A percentile compares a stretch with the other conserved stretches of the same genome.
These are phyloP conservation scores for Paedocypris micromegethes DNA, from an alignment of 2,797 vertebrate genomes.

Conservation along the genomic window DNA sequence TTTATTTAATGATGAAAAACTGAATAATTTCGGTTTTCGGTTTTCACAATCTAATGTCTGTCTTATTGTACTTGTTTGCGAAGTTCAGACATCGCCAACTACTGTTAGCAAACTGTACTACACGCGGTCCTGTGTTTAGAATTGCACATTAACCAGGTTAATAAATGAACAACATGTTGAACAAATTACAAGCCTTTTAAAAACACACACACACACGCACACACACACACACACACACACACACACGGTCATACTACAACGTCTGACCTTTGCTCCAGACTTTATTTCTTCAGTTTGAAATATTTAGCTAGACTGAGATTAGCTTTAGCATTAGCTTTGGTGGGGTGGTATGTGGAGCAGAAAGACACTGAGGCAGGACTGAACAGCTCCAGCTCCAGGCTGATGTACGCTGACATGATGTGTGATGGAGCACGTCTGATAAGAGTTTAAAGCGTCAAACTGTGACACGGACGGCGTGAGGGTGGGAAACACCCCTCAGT, in stretches of 20 bases:
- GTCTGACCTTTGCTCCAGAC: not conserved
- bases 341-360: slow-evolving; percentile 31
- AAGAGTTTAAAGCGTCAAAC: slow-evolving; percentile 29
- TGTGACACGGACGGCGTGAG: slow-evolving; percentile 6
- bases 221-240: not conserved
- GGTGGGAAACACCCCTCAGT: not conserved
- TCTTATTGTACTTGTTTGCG: slow-evolving; percentile 7
- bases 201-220: slow-evolving; percentile 7
- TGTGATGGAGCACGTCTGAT: slow-evolving; percentile 35
- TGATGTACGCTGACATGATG: slow-evolving; percentile 33
- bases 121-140: slow-evolving; percentile 12
- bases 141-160: slow-evolving; percentile 24
- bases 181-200: slow-evolving; percentile 26
- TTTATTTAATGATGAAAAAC: too few relatives aligned
- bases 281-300: not conserved
- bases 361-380: slow-evolving; percentile 38
- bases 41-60: too few relatives aligned
- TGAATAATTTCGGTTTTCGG: too few relatives aligned
- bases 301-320: not conserved
- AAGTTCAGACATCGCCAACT: slow-evolving; percentile 42
- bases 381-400: slow-evolving; percentile 39
- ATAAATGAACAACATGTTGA: slow-evolving; percentile 30
- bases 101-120: slow-evolving; percentile 29
- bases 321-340: not conserved
- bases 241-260: too few relatives aligned